Evolutionary conservation across 2,797 vertebrate genomes (phyloP), one percentile per base, ranked within the genome.

Genomic region (Sebastes elongatus): DNA sequence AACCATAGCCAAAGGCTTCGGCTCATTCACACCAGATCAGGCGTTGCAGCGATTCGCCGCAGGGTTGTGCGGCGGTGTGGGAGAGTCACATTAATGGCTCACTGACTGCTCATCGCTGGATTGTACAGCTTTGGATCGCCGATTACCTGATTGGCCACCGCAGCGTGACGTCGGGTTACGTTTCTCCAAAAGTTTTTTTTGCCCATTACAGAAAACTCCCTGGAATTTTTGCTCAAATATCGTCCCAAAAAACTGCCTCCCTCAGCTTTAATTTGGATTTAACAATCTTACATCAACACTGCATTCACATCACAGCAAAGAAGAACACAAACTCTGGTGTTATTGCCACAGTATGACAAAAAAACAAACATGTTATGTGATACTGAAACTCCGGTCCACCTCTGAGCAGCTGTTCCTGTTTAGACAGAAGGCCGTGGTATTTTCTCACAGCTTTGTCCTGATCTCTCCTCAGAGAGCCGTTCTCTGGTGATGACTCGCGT

Each of bases 331-430:
- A 16, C 2, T 64, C 49, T 56, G 14, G 18, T 49, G 35, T 46
- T 32, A 13, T 42, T 46, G 27, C 25, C 32, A 33, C 10, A 10
- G n/a, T 57, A 10, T 16, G 4, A 22, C 14, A 28, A 25, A 2
- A 14, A 42, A 2, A 2, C 20, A n/a, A 46, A 8, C 2, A 56
- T 49, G 7, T 23, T 6, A 16, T 22, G 16, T 14, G n/a, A 46
- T 38, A 32, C 5, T 52, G 33, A 28, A 28, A 70, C 25, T 16
- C 5, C 38, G 27, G n/a, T 35, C 14, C 95, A 99, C 98, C 98
- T 97, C 97, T 94, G 81, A 99, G 95, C 8, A 99, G 96, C 89
- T 99, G 98, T 2, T 99, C 98, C 93, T 99, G 98, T 89, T 99
- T 99, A 71, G 95, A 93, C 87, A 99, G 96, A 57, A 99, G 96